Base-by-base conservation (phyloP, 2,888 invertebrate species). In the Parnassius mnemosyne region DNA sequence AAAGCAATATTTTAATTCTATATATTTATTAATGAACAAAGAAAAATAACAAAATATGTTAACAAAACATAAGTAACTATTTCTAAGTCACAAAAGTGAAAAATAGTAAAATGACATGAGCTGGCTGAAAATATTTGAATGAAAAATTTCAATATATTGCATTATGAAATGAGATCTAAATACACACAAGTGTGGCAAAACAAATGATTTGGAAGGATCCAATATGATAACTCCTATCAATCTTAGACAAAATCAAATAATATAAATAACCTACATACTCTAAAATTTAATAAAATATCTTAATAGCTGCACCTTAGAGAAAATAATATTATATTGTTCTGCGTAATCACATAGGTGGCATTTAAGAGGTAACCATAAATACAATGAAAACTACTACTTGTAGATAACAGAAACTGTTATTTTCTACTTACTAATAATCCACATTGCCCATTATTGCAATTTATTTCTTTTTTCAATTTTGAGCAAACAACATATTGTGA, bases 1-100 rank as follows among this genome's bases (percentile, higher is more conserved):
- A 57, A 57, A 64, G 57, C 60, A 46, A 51, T 57, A 12, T 47
- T 60, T 86, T 49, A 85, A 86, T 85, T 84, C 80, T 74, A 81
- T 83, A 82, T 85, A 82, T 83, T 82, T 80, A 74, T 83, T 81
- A 79, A 81, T 81, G 84, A 84, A 83, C 80, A 81, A 82, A 81
- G 79, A 85, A 85, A 86, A 87, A 80, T 85, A 89, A 89, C 87
- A 87, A 88, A 85, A 85, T 84, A 84, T 87, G 85, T 84, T 85
- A 89, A 89, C 88, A 87, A 34, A 89, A 87, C 83, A 84, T 85
- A 84, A 81, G 81, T 81, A 84, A 79, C 78, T 80, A 81, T 81
- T 78, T 79, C 87, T 84, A 88, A 87, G 87, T 85, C 86, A 87
- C 89, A 85, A 80, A 80, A 83, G 83, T 82, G 66, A 66, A 70